phyloP scores from a whole-genome alignment of 2,888 invertebrate genomes.

The Gibbula magus region DNA sequence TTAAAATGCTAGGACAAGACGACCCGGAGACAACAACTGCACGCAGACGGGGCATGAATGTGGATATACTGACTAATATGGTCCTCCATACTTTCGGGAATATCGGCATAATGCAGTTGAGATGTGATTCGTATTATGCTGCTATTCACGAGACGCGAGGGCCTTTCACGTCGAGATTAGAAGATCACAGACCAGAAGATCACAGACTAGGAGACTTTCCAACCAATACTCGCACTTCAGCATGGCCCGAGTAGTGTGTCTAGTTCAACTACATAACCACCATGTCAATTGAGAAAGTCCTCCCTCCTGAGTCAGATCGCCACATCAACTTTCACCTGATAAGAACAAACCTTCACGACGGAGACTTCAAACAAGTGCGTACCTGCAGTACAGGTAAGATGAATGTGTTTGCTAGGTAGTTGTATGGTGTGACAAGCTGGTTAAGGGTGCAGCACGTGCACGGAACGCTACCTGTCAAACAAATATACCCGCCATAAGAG shows the following conservation, averaged over 20 bases:
- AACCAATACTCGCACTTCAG: too few relatives aligned
- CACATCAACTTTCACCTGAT: not conserved
- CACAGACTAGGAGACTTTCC: not conserved
- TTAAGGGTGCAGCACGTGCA: too few relatives aligned
- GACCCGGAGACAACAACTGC: not conserved
- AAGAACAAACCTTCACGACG: conserved; percentile 1
- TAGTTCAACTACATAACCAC: too few relatives aligned
- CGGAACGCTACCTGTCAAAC: too few relatives aligned
- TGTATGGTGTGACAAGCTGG: too few relatives aligned
- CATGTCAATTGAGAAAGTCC: too few relatives aligned
- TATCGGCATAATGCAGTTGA: conserved; percentile 46
- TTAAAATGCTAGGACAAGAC: not conserved
- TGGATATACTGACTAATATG: not conserved
- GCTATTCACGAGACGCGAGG: conserved; percentile 46
- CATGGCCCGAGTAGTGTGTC: too few relatives aligned
- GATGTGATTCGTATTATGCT: conserved; percentile 44
- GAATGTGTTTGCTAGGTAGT: too few relatives aligned
- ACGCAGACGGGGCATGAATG: not conserved
- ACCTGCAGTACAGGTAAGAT: too few relatives aligned
- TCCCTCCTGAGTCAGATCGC: not conserved
- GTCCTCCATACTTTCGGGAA: conserved; percentile 42
- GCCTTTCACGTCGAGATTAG: not conserved
- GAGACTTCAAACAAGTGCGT: conserved; percentile 2
- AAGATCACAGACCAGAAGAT: not conserved
- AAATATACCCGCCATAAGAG: too few relatives aligned